phyloP scores from a whole-genome alignment of 2,888 invertebrate genomes.

The Anagyrus pseudococci region DNA sequence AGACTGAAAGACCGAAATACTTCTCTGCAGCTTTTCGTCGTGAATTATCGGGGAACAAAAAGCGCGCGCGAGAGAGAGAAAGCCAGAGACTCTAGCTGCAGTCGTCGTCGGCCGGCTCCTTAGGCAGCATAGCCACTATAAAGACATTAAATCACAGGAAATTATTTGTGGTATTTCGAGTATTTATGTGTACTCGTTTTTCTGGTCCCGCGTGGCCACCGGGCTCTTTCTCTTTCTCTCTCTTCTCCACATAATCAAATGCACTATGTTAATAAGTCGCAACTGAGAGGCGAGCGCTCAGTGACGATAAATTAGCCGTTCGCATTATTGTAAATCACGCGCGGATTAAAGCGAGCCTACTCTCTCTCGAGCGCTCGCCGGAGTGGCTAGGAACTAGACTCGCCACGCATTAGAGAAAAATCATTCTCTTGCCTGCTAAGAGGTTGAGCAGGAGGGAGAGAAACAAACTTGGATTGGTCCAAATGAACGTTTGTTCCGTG shows the following conservation, averaged over 20 bases:
- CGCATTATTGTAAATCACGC: conserved; percentile 40
- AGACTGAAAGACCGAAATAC: too few species aligned
- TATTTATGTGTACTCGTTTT: conserved; percentile 30
- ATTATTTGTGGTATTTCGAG: conserved; percentile 36
- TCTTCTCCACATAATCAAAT: conserved; percentile 33
- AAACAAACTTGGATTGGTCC: conserved; percentile 28
- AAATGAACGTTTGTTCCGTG: too few species aligned
- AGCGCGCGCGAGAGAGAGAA: too few species aligned
- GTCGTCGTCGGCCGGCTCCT: too few species aligned
- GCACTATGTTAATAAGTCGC: conserved; percentile 40
- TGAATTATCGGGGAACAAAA: too few species aligned
- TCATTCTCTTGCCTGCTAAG: background rate
- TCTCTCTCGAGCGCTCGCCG: conserved; percentile 10
- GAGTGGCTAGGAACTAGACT: conserved; percentile 9
- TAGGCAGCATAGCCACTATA: too few species aligned
- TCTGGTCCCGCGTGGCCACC: conserved; percentile 29
- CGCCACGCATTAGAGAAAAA: conserved; percentile 27
- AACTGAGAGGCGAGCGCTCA: background rate
- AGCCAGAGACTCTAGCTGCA: too few species aligned
- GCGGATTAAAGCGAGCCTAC: conserved; percentile 31
- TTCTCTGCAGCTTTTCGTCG: too few species aligned
- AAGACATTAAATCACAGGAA: conserved; percentile 38
- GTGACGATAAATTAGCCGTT: conserved; percentile 34
- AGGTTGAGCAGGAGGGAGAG: background rate
- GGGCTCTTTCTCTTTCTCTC: too few species aligned